Conservation (phyloP, 2,113 vertebrate genomes). For the Corythornis vintsioides region DNA sequence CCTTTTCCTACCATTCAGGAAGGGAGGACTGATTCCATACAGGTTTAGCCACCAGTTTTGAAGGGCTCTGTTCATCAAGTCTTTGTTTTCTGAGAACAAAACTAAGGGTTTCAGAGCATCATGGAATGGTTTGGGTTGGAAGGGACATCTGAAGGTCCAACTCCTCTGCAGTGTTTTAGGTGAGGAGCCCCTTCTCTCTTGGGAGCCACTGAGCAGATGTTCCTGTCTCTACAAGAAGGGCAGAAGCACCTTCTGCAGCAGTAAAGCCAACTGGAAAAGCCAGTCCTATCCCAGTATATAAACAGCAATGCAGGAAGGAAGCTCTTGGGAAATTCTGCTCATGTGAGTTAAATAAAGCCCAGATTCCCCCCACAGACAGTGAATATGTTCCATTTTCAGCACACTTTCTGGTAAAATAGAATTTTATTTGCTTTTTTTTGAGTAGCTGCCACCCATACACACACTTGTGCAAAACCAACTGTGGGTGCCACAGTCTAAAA, state of each 20-base stretch:
- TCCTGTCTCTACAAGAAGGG: neutral
- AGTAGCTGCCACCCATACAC: neutral
- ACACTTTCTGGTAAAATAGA: neutral
- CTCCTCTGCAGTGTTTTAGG: neutral
- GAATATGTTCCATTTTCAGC: neutral
- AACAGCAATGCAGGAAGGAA: neutral
- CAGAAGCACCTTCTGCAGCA: neutral
- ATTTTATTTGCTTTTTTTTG: neutral
- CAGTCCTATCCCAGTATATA: neutral
- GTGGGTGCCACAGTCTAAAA: neutral
- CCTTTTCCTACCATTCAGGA: neutral
- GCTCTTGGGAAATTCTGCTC: neutral
- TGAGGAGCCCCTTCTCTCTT: neutral
- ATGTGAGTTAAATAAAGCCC: neutral
- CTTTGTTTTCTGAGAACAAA: neutral
- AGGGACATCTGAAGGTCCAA: neutral
- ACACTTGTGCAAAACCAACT: neutral
- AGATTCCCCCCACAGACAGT: neutral
- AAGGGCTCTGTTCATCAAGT: neutral
- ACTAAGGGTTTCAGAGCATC: neutral
- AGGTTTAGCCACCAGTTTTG: neutral
- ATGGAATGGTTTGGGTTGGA: neutral
- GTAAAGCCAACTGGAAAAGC: neutral
- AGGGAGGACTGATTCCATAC: neutral
- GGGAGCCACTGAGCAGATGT: neutral